Base-by-base conservation (phyloP, 2,888 invertebrate species). In the Tachina grossa region DNA sequence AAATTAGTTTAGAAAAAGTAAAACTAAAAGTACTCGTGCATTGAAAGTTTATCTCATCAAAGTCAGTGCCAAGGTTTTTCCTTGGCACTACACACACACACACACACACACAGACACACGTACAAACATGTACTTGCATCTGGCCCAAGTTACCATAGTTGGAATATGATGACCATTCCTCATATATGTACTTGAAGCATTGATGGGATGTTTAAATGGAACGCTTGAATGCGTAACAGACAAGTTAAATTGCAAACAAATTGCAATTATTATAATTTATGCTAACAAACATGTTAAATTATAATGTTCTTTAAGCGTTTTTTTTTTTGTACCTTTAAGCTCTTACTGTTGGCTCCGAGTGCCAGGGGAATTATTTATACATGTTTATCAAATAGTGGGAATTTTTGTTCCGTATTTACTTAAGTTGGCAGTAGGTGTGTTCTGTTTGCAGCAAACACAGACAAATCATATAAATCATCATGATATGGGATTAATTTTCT, bases 211-310 rank as follows among this genome's bases (percentile, higher is more conserved):
- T 55, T 61, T 53, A 66, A 83, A 77, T 51, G 51, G 11, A 75
- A 80, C 55, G 80, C 80, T 76, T 80, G 76, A 84, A 80, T 80
- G 84, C 80, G 75, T 84, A 84, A 76, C 84, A 84, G 84, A 84
- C 84, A 84, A 80, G 71, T 80, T 84, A 84, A 84, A 80, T 80
- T 76, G 80, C 76, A 76, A 80, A 84, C 85, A 83, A 83, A 85
- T 85, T 85, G 85, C 79, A 83, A 85, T 85, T 85, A 83, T 85
- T 83, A 80, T 85, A 85, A 85, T 85, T 83, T 85, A 79, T 76
- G 76, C 85, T 83, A 83, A 85, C 85, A 85, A 85, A 80, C 84
- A 84, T 84, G 80, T 84, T 80, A 76, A 75, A 76, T 76, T 66
- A 84, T 76, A 76, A 76, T 84, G 75, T 84, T 84, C 49, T 49